A percentile compares a stretch with the other conserved stretches of the same genome.
Evolutionary conservation across 2,797 vertebrate genomes (phyloP).

Genomic region (Gobio occitaniae): DNA sequence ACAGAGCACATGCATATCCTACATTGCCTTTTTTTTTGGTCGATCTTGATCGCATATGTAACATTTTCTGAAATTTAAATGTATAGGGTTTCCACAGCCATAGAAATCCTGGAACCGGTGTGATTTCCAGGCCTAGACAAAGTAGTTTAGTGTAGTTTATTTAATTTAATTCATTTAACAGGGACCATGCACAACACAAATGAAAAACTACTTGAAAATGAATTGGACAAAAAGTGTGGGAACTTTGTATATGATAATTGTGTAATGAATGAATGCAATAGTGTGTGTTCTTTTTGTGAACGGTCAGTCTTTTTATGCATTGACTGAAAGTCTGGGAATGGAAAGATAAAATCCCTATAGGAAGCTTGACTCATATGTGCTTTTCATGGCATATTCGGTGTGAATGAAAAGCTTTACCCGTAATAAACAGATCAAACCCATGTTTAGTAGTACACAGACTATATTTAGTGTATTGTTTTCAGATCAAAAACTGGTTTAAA

Average conservation of each 20-base stretch:
- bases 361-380: neutral
- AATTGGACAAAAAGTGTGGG: neutral
- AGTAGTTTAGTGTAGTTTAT: too few species aligned
- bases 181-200: neutral
- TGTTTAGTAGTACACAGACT: neutral
- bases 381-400: neutral
- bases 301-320: neutral
- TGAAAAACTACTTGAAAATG: neutral
- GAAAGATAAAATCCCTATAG: neutral
- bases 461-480: neutral
- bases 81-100: neutral
- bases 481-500: neutral
- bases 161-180: too few species aligned
- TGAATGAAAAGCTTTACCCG: neutral
- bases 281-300: neutral
- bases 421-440: neutral
- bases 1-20: neutral
- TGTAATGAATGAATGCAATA: neutral
- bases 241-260: neutral
- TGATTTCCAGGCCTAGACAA: neutral
- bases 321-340: neutral
- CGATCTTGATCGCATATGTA: neutral
- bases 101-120: neutral
- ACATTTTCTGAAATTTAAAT: neutral
- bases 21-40: neutral